phyloP scores from a whole-genome alignment of 23 tunicate species.

The Botrylloides violaceus region DNA sequence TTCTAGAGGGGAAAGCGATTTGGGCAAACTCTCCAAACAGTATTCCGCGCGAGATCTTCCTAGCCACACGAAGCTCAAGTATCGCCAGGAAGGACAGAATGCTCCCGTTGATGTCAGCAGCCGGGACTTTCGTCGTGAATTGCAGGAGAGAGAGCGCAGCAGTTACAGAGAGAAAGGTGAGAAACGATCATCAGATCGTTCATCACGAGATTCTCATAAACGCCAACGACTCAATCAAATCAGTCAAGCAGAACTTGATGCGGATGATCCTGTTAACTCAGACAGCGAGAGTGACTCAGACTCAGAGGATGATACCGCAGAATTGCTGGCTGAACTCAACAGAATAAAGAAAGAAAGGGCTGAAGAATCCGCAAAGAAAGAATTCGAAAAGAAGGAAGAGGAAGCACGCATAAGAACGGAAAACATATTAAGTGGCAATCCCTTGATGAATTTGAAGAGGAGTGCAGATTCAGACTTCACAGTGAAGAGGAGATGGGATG shows the following conservation, averaged over 20 bases:
- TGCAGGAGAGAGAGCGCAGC: slow-evolving; percentile 60
- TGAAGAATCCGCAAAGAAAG: slow-evolving; percentile 67
- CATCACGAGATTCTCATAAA: slow-evolving; percentile 58
- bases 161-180: slow-evolving; percentile 46
- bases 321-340: slow-evolving; percentile 68
- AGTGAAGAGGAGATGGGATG: slow-evolving; percentile 92
- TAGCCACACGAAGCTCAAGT: slow-evolving; percentile 73
- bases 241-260: slow-evolving; percentile 64
- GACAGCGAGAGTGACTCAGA: slow-evolving; percentile 69
- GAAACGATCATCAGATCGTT: slow-evolving; percentile 49
- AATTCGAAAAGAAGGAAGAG: slow-evolving; percentile 67
- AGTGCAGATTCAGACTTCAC: slow-evolving; percentile 53
- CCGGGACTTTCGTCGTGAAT: slow-evolving; percentile 57
- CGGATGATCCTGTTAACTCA: slow-evolving; percentile 72
- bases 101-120: slow-evolving; percentile 80
- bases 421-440: slow-evolving; percentile 91
- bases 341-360: slow-evolving; percentile 84
- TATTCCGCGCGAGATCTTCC: slow-evolving; percentile 83
- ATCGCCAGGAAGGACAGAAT: slow-evolving; percentile 64
- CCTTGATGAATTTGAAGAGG: slow-evolving; percentile 34
- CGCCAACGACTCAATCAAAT: slow-evolving; percentile 69
- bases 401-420: slow-evolving; percentile 82
- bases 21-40: slow-evolving; percentile 88
- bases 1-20: slow-evolving; percentile 74
- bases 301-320: slow-evolving; percentile 86